Conservation (phyloP, 2,888 invertebrate species). For the Drosophila niveifrons region DNA sequence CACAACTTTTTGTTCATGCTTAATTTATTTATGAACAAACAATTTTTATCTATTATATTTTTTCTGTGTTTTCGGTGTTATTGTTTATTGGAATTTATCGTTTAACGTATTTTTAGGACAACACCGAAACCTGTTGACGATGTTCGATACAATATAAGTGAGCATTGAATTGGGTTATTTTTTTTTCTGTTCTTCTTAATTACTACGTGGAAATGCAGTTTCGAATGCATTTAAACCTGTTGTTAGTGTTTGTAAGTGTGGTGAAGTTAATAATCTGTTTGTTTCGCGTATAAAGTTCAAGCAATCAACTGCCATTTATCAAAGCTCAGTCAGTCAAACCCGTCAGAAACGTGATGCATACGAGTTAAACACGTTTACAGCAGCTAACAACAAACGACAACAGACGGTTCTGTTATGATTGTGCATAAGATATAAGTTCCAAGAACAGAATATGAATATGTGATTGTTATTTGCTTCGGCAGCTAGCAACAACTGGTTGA, state of each 20-base stretch:
- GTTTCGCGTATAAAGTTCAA: slow-evolving; percentile 25
- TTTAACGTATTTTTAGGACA: slow-evolving; percentile 13
- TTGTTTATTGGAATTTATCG: slow-evolving; percentile 22
- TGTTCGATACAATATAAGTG: not conserved
- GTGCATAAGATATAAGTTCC: slow-evolving; percentile 37
- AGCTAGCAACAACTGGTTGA: slow-evolving; percentile 27
- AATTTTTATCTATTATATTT: slow-evolving; percentile 29
- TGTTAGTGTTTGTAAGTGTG: slow-evolving; percentile 4
- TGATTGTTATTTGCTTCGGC: slow-evolving; percentile 25
- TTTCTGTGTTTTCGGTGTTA: slow-evolving; percentile 29
- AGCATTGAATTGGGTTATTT: not conserved
- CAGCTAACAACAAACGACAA: slow-evolving; percentile 6
- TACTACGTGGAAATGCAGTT: not conserved
- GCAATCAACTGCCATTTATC: slow-evolving; percentile 32
- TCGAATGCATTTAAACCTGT: slow-evolving; percentile 41
- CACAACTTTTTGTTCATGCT: slow-evolving; percentile 41
- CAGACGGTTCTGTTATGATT: slow-evolving; percentile 16
- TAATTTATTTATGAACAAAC: slow-evolving; percentile 29
- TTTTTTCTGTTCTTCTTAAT: not conserved
- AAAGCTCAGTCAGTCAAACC: slow-evolving; percentile 26
- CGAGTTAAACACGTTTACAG: slow-evolving; percentile 37
- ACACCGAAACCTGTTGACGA: slow-evolving; percentile 19
- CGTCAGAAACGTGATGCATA: slow-evolving; percentile 39
- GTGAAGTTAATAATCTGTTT: not conserved
- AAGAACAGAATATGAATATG: slow-evolving; percentile 42